A percentile compares a stretch with the other conserved stretches of the same genome.
These are phyloP conservation scores for Orchestia grillus DNA, from an alignment of 1,140 invertebrate genomes.

Conservation along the genomic window DNA sequence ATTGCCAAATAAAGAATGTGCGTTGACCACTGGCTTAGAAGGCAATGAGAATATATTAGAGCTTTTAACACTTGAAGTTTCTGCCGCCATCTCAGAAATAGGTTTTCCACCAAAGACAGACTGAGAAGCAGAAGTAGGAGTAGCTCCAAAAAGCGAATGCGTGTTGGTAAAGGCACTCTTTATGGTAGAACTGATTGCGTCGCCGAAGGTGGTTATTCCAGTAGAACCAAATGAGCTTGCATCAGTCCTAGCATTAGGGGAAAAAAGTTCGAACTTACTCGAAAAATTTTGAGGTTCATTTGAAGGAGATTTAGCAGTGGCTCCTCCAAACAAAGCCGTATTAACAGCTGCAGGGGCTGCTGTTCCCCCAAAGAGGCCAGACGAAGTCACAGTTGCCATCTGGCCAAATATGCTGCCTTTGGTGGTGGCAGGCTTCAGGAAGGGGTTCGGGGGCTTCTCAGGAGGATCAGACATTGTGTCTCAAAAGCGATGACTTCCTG, in stretches of 20 bases:
- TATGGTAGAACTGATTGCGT: too few species aligned
- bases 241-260: not conserved
- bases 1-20: conserved; percentile 44
- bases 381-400: not conserved
- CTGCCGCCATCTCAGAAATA: not conserved
- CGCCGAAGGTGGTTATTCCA: not conserved
- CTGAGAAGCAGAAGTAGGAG: not conserved
- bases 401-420: conserved; percentile 50
- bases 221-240: not conserved
- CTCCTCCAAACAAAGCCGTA: conserved; percentile 4
- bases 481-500: not conserved
- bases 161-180: not conserved
- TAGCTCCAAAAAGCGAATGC: not conserved
- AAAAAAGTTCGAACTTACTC: not conserved
- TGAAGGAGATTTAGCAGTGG: not conserved
- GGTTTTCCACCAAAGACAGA: not conserved
- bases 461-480: conserved; percentile 7
- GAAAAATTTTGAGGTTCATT: not conserved
- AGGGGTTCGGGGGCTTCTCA: conserved; percentile 24
- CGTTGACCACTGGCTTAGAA: not conserved
- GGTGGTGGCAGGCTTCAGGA: not conserved
- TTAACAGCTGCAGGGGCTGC: not conserved
- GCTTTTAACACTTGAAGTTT: not conserved
- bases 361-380: not conserved
- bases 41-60: not conserved